Percentiles rank a stretch among this genome's conserved stretches.
These are phyloP conservation scores for Aricia agestis DNA, from an alignment of 1,140 invertebrate species.

Conservation along the genomic window DNA sequence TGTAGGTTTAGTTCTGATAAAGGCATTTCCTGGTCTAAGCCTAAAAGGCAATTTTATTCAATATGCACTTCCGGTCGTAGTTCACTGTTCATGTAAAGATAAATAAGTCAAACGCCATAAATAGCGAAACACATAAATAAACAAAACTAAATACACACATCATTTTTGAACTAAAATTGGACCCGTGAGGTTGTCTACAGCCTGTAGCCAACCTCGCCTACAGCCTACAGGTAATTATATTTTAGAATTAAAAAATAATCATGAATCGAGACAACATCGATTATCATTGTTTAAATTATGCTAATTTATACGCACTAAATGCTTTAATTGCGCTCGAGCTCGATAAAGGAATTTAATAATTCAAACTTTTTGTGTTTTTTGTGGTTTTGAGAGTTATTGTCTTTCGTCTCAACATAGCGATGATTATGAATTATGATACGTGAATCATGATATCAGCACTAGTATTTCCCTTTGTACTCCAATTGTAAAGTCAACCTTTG, in stretches of 20 bases:
- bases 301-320: slow-evolving; percentile 1
- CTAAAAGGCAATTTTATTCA: background rate
- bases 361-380: no score
- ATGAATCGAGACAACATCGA: background rate
- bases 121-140: background rate
- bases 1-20: no score
- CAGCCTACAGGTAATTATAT: no score
- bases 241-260: background rate
- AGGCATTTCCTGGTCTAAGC: background rate
- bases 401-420: background rate
- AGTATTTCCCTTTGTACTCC: background rate
- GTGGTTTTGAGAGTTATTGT: no score
- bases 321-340: background rate
- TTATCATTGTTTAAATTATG: background rate
- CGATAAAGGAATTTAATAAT: slow-evolving; percentile 2
- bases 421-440: background rate
- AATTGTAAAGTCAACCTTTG: background rate
- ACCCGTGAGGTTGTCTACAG: no score
- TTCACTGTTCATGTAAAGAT: no score
- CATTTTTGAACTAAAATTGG: no score
- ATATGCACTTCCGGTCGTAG: background rate
- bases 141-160: background rate
- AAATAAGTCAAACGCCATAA: background rate
- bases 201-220: no score
- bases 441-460: background rate